Evolutionary conservation across 2,113 vertebrate genomes (phyloP), one percentile per base, ranked within the genome.

Genomic region (Mungos mungo): DNA sequence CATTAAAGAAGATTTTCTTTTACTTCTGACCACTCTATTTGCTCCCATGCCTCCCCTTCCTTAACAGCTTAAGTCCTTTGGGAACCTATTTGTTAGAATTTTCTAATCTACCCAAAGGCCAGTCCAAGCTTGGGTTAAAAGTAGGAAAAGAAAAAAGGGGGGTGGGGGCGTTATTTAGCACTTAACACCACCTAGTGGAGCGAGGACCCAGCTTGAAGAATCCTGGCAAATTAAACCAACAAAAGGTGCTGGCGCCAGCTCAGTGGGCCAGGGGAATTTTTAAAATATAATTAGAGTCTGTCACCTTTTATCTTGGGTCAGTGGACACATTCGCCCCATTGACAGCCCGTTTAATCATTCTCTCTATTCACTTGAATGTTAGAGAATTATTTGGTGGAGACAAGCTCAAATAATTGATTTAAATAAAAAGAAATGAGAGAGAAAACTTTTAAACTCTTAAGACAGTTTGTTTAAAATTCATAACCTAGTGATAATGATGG

Each of bases 261-360:
- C 82, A 89, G 74, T 95, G 95, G 86, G 13, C 35, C 74, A 87
- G 65, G 69, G 79, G 93, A 93, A 90, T 96, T 88, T 97, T 92
- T 18, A 5, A 95, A 90, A 80, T 74, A 93, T 66, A 89, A 95
- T 95, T 93, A 92, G 31, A 95, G 35, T 7, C 86, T 66, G 41
- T 95, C 68, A 96, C 93, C 88, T 97, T 96, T 97, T 83, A 82
- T 87, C 86, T 76, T 94, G 82, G 69, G 82, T 97, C 88, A 86
- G 66, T 57, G 35, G 82, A 95, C 79, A 93, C 77, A 77, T 89
- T 76, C 2, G 0, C 68, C 79, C 93, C 71, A 90, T 60, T 89
- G 68, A 50, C 23, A 94, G 38, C 21, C 68, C 68, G 50, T 94
- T 92, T 91, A 95, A 93, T 96, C 85, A 95, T 93, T 96, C 68